These are phyloP conservation scores for Lagocephalus sceleratus DNA, from an alignment of 2,797 vertebrate genomes.

Conservation along the genomic window DNA sequence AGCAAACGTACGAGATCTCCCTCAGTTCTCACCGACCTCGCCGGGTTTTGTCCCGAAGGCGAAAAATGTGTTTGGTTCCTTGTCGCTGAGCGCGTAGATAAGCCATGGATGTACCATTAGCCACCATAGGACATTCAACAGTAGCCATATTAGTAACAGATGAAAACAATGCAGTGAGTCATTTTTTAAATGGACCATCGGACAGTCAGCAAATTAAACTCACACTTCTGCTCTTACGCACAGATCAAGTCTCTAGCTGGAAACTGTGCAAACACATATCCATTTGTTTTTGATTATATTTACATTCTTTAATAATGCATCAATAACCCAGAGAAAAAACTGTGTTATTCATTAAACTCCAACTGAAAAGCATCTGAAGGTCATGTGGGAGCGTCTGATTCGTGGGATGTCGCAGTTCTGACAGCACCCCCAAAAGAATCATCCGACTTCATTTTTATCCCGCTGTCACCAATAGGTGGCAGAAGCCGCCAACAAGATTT, in stretches of 20 bases:
- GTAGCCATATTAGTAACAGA: conserved; percentile 34
- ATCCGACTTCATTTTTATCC: conserved; percentile 50
- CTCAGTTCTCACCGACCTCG: conserved; percentile 14
- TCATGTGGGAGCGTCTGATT: conserved; percentile 15
- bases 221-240: conserved; percentile 16
- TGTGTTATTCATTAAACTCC: too few relatives aligned
- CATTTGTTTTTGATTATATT: too few relatives aligned
- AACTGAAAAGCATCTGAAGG: too few relatives aligned
- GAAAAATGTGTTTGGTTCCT: conserved; percentile 57
- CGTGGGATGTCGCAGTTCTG: conserved; percentile 18
- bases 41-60: conserved; percentile 36
- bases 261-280: background rate
- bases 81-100: conserved; percentile 35
- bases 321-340: too few relatives aligned
- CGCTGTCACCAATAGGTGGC: conserved; percentile 76
- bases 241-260: conserved; percentile 15
- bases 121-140: conserved; percentile 9
- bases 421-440: conserved; percentile 17
- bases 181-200: conserved; percentile 22
- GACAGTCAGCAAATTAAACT: conserved; percentile 16
- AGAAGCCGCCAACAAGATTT: conserved; percentile 66
- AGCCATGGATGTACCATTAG: too few relatives aligned
- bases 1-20: conserved; percentile 44
- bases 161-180: conserved; percentile 17
- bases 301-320: too few relatives aligned